These are phyloP conservation scores for Octodonta nipae DNA, from an alignment of 2,888 invertebrate species.

Conservation along the genomic window DNA sequence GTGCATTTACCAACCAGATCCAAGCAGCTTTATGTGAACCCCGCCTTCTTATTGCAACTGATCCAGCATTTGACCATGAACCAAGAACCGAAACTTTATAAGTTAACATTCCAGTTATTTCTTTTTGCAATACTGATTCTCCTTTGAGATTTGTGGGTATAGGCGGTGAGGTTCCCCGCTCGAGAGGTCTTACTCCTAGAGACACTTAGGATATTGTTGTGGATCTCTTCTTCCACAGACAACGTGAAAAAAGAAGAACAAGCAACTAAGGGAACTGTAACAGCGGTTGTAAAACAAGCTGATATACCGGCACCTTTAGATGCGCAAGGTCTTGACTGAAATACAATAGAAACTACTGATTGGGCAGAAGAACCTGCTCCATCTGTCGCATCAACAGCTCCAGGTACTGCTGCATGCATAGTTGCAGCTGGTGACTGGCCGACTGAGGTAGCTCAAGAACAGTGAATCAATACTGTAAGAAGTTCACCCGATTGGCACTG, in stretches of 20 bases:
- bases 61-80: conserved; percentile 87
- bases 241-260: conserved; percentile 95
- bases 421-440: conserved; percentile 30
- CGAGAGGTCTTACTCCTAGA: conserved; percentile 84
- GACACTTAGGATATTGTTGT: conserved; percentile 95
- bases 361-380: conserved; percentile 37
- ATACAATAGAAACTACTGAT: conserved; percentile 43
- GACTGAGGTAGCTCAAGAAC: conserved; percentile 19
- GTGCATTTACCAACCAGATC: conserved; percentile 49
- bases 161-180: conserved; percentile 69
- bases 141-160: conserved; percentile 95
- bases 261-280: conserved; percentile 64
- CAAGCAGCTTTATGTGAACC: conserved; percentile 98
- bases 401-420: conserved; percentile 17
- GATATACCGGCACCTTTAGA: conserved; percentile 7
- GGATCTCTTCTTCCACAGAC: conserved; percentile 98
- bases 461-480: conserved; percentile 27
- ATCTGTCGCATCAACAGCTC: conserved; percentile 20
- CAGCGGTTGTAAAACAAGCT: conserved; percentile 29
- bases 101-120: conserved; percentile 98
- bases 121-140: conserved; percentile 94
- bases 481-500: conserved; percentile 42
- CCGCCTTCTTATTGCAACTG: conserved; percentile 87
- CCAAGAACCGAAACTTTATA: conserved; percentile 98
- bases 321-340: conserved; percentile 35